phyloP scores from a whole-genome alignment of 2,113 vertebrate species.

The Sapajus apella region DNA sequence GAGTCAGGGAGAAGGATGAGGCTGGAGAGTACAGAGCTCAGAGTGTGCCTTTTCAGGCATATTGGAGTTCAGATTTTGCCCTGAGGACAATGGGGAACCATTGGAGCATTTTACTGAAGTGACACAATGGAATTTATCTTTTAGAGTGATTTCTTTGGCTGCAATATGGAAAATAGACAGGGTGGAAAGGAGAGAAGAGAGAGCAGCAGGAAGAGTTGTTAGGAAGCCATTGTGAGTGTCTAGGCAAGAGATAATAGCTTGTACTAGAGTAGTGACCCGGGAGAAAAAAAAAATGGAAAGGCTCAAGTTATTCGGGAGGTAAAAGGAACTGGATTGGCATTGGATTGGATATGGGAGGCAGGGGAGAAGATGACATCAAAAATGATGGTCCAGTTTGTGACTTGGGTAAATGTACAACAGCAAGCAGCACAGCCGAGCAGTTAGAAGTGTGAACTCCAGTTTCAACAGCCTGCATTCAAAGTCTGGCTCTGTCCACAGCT shows the following conservation, averaged over 20 bases:
- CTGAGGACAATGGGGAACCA: background rate
- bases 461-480: background rate
- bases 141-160: background rate
- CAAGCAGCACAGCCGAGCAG: background rate
- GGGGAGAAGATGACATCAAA: background rate
- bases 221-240: background rate
- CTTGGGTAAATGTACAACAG: background rate
- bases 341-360: background rate
- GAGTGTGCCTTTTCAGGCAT: background rate
- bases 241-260: background rate
- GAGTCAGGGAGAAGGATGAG: background rate
- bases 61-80: background rate
- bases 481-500: background rate
- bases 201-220: background rate
- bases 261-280: background rate
- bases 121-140: background rate
- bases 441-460: rapidly evolving
- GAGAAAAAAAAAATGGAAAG: background rate
- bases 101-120: background rate
- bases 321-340: background rate
- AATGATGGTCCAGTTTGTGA: background rate
- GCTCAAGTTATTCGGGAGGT: background rate
- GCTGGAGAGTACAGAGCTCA: background rate
- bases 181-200: background rate
- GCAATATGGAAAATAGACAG: background rate